phyloP scores from a whole-genome alignment of 1,140 invertebrate genomes.

The Lethrus apterus region DNA sequence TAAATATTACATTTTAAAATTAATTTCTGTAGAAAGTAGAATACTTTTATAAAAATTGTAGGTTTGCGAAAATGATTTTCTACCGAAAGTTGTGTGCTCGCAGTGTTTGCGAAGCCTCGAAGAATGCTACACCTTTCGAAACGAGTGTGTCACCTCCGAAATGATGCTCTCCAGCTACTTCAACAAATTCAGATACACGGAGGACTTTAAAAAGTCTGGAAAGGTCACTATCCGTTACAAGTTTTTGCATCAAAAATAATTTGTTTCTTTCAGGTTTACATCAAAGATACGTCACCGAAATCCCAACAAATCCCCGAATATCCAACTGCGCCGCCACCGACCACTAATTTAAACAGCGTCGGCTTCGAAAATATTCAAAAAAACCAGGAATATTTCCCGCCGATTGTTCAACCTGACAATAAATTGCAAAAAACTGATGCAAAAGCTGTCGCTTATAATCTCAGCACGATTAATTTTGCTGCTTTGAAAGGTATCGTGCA shows the following conservation, averaged over 20 bases:
- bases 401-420: not conserved
- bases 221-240: conserved; percentile 37
- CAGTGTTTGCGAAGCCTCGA: conserved; percentile 57
- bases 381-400: not conserved
- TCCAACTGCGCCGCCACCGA: too few relatives aligned
- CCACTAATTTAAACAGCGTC: too few relatives aligned
- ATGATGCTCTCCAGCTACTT: conserved; percentile 60
- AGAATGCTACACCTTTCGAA: conserved; percentile 52
- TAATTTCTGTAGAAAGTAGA: conserved; percentile 16
- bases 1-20: not conserved
- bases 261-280: conserved; percentile 41
- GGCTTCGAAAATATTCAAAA: conserved; percentile 14
- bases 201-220: conserved; percentile 55
- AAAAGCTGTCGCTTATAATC: conserved; percentile 11
- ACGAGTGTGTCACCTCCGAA: conserved; percentile 59
- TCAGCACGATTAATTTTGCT: conserved; percentile 18
- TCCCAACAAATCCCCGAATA: conserved; percentile 9
- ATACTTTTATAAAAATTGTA: conserved; percentile 39
- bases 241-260: conserved; percentile 2
- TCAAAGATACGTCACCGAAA: conserved; percentile 48
- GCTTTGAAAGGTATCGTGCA: conserved; percentile 10
- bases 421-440: not conserved
- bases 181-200: conserved; percentile 51
- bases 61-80: conserved; percentile 59
- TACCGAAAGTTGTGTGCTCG: conserved; percentile 63